Evolutionary conservation across 64 coral and sea anemone genomes (phyloP).

Genomic region (Catalaphyllia jardinei): DNA sequence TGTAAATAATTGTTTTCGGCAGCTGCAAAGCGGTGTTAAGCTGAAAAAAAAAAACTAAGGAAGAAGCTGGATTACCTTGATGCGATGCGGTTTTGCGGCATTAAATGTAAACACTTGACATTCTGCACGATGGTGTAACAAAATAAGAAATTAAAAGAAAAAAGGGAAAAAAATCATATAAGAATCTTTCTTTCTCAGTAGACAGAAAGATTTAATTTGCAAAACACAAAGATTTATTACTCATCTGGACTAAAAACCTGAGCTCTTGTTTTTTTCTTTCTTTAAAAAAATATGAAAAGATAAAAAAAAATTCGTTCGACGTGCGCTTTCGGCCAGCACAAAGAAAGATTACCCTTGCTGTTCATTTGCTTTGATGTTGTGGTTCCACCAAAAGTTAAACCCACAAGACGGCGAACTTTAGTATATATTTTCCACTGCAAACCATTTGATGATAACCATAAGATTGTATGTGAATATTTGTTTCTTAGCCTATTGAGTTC

Average conservation of each 20-base stretch:
- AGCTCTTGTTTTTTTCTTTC: too few relatives aligned
- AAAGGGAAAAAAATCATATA: too few relatives aligned
- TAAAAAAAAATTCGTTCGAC: too few relatives aligned
- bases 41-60: background rate
- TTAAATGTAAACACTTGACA: conserved; percentile 35
- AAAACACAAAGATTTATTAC: background rate
- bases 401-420: background rate
- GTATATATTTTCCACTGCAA: background rate
- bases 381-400: too few relatives aligned
- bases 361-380: too few relatives aligned
- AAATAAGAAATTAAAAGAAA: background rate
- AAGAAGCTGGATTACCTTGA: background rate
- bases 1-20: conserved; percentile 45
- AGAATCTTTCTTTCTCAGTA: too few relatives aligned
- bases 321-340: too few relatives aligned
- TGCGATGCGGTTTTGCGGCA: conserved; percentile 6
- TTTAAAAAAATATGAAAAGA: too few relatives aligned
- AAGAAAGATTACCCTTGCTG: too few relatives aligned
- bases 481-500: background rate
- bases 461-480: background rate
- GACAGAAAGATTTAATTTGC: background rate
- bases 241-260: background rate
- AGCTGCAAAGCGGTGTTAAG: conserved; percentile 1
- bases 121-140: conserved; percentile 10
- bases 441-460: background rate